Percentiles rank a stretch among this genome's conserved stretches.
Evolutionary conservation across 2,113 vertebrate species (phyloP).

Genomic region (Oenanthe melanoleuca): DNA sequence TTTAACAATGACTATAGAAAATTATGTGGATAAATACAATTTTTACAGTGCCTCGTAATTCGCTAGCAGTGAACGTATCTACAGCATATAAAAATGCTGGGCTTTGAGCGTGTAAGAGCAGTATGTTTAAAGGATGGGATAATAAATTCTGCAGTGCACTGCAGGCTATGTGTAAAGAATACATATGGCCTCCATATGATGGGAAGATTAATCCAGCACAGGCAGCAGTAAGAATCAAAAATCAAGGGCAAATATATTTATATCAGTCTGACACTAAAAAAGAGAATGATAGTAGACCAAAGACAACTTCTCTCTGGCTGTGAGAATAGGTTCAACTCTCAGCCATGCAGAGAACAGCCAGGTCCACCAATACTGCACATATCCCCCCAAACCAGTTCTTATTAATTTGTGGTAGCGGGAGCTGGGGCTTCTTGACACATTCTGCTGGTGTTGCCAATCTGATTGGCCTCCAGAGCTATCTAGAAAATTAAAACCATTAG

Average conservation of each 20-base stretch:
- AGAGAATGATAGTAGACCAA: neutral
- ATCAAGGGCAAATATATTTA: neutral
- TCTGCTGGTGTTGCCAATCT: neutral
- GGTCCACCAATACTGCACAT: neutral
- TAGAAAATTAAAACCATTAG: constrained; percentile 38
- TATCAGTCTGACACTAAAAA: neutral
- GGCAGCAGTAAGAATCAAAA: neutral
- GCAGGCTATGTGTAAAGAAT: neutral
- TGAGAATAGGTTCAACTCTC: neutral
- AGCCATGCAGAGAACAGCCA: neutral
- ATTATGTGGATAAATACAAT: neutral
- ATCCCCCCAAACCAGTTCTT: neutral
- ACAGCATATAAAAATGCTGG: neutral
- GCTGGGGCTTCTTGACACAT: neutral
- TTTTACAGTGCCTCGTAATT: neutral
- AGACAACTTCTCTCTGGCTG: neutral
- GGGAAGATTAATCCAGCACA: constrained; percentile 21
- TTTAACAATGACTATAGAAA: neutral
- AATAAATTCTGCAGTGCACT: constrained; percentile 1
- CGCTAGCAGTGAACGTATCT: neutral
- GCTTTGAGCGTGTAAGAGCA: neutral
- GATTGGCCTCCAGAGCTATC: neutral
- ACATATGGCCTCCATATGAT: constrained; percentile 39
- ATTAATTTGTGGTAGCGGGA: neutral
- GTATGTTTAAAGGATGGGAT: neutral